Base-by-base conservation (phyloP, 1,140 invertebrate species). In the Pantala flavescens region DNA sequence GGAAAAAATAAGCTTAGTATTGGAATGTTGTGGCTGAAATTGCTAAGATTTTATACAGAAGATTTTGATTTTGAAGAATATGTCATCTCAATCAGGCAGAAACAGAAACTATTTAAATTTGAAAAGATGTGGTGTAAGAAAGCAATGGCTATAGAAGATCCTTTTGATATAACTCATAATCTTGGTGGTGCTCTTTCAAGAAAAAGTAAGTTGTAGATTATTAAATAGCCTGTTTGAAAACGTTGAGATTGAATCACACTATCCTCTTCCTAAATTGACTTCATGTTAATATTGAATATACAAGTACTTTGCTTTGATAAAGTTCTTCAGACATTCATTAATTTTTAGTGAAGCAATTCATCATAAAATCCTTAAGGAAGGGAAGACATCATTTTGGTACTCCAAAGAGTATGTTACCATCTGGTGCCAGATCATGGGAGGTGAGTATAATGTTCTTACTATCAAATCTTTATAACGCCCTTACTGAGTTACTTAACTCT, bases 141-240 rank as follows among this genome's bases (percentile, higher is more conserved):
- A 71, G 82, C 82, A 73, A 82, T 89, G 71, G 87, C 87, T 0
- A 88, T 89, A 78, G 88, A 89, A 83, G 88, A 89, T 82, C 88
- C 88, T 21, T 89, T 89, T 83, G 85, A 88, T 78, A 79, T 86
- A 23, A 82, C 76, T 76, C 88, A 88, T 78, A 89, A 89, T 79
- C 80, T 89, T 43, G 87, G 87, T 43, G 82, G 82, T 77, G 86
- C 86, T 16, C 79, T 89, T 16, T 85, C 86, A 0, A 80, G 83
- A 76, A 87, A 86, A 81, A 89, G 87, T 88, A 82, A 83, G 83
- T 83, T 71, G 16, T 71, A 5, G 9, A 36, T 36, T 36, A 36
- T 36, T 36, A 36, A 5, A 36, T 36, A 36, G 9, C 28, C 2
- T 9, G 3, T 36, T 36, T 36, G 9, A 36, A 5, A 36, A 36